Evolutionary conservation across 2,888 invertebrate species (phyloP).

Genomic region (Bhutanitis thaidina): DNA sequence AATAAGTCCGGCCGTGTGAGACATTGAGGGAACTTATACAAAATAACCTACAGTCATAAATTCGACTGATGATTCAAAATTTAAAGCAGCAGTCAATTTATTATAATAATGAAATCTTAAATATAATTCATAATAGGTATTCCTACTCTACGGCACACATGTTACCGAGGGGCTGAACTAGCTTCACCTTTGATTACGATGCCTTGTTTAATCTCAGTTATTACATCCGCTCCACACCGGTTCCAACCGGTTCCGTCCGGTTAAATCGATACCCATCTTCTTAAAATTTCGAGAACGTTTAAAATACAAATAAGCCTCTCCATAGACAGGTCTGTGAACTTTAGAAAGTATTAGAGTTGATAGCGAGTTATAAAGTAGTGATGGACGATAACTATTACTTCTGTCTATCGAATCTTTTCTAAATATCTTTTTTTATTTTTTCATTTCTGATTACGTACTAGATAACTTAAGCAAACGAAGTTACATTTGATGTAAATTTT

Average conservation of each 20-base stretch:
- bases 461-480: too few relatives aligned
- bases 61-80: too few relatives aligned
- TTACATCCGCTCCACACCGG: slow-evolving; percentile 6
- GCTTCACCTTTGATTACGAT: slow-evolving; percentile 10
- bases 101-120: too few relatives aligned
- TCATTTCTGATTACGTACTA: too few relatives aligned
- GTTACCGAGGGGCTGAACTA: not conserved
- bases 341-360: slow-evolving; percentile 1
- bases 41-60: too few relatives aligned
- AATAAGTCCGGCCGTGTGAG: too few relatives aligned
- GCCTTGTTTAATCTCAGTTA: slow-evolving; percentile 2
- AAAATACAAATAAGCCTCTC: slow-evolving; percentile 11
- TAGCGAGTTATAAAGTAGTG: not conserved
- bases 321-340: not conserved
- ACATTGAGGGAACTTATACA: too few relatives aligned
- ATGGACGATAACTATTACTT: not conserved
- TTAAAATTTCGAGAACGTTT: slow-evolving; percentile 16
- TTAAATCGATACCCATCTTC: slow-evolving; percentile 10
- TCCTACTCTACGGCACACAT: too few relatives aligned
- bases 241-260: slow-evolving; percentile 15
- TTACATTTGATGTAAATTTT: too few relatives aligned
- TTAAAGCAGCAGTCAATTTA: too few relatives aligned
- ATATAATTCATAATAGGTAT: too few relatives aligned
- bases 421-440: too few relatives aligned
- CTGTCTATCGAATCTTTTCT: not conserved